Evolutionary conservation across 2,888 invertebrate species (phyloP), one percentile per base, ranked within the genome.

Genomic region (Iselma pallidipennis): DNA sequence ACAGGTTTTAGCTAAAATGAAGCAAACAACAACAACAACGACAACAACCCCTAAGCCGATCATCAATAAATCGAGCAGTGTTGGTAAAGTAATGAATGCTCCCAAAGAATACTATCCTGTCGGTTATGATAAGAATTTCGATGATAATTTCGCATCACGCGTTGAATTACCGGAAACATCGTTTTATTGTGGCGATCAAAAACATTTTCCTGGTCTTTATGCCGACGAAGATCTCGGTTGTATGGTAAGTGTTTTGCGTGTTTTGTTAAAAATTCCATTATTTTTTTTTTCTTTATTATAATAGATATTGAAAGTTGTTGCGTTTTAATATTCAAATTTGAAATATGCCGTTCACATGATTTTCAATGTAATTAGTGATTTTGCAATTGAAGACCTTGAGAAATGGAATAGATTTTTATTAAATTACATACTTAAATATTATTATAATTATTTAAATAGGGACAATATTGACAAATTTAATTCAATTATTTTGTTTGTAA

Each of bases 71-170:
- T 73, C 75, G 25, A 77, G 73, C 33, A 80, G 78, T 57, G 76
- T 79, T 9, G 81, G 81, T 5, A 83, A 92, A 83, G 94, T 94
- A 4, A 94, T 94, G 94, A 94, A 94, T 76, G 94, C 94, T 0
- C 94, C 94, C 0, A 88, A 90, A 49, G 94, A 94, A 74, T 94
- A 94, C 78, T 94, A 94, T 78, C 94, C 94, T 0, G 90, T 91
- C 2, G 91, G 91, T 0, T 94, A 94, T 74, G 93, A 94, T 74
- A 94, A 94, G 81, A 92, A 94, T 79, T 94, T 92, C 74, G 94
- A 94, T 74, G 94, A 94, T 73, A 92, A 93, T 74, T 94, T 94
- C 78, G 89, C 89, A 59, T 90, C 94, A 0, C 89, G 91, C 69
- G 94, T 94, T 0, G 93, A 93, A 74, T 82, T 94, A 21, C 94